A percentile compares a stretch with the other conserved stretches of the same genome.
phyloP scores from a whole-genome alignment of 2,888 invertebrate genomes.

The Meteorus colon region DNA sequence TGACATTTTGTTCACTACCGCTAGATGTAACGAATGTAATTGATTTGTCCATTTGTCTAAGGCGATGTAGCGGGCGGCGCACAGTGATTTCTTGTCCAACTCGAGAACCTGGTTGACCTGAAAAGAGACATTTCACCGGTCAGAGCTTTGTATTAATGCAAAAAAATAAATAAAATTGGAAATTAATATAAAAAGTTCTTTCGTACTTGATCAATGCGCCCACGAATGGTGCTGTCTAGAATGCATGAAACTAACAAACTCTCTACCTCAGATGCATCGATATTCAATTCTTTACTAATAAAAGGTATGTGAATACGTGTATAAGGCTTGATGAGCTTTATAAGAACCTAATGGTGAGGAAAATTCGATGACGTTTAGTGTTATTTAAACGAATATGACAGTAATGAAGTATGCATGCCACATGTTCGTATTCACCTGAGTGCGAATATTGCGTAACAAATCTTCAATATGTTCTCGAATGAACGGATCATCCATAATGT shows the following conservation, averaged over 20 bases:
- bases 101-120: conserved; percentile 94
- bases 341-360: conserved; percentile 84
- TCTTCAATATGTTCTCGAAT: conserved; percentile 99
- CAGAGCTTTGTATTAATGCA: not conserved
- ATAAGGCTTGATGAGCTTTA: conserved; percentile 97
- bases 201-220: conserved; percentile 87
- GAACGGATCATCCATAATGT: conserved; percentile 99
- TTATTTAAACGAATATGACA: not conserved
- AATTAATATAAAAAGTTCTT: not conserved
- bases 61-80: conserved; percentile 91
- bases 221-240: conserved; percentile 92
- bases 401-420: conserved; percentile 62
- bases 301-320: conserved; percentile 98
- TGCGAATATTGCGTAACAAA: conserved; percentile 94
- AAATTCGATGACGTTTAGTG: conserved; percentile 75
- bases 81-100: conserved; percentile 85
- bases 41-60: conserved; percentile 98
- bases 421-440: conserved; percentile 70
- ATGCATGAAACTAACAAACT: conserved; percentile 97
- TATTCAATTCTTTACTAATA: conserved; percentile 95
- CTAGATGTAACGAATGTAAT: conserved; percentile 88
- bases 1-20: conserved; percentile 95
- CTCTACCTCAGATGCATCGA: conserved; percentile 96
- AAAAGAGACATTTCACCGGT: conserved; percentile 51
- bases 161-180: not conserved